Conservation (phyloP, 2,113 vertebrate species). For the Corythaeola cristata region DNA sequence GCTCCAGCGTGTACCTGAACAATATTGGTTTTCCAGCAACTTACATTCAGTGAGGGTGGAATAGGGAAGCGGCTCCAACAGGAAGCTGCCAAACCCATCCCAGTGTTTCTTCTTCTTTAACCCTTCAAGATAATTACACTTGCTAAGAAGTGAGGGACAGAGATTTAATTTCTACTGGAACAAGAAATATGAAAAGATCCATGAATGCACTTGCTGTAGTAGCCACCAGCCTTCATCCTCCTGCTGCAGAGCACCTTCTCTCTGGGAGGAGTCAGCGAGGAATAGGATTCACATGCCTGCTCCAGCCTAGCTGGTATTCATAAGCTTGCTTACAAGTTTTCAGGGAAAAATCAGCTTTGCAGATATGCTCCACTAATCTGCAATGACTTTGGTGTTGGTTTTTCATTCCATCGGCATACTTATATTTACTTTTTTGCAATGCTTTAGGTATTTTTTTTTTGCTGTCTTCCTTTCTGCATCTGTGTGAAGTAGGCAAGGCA, state of each 20-base stretch:
- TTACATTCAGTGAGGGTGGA: neutral
- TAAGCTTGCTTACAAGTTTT: neutral
- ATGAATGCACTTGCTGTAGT: neutral
- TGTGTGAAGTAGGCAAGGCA: constrained; percentile 23
- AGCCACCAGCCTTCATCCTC: neutral
- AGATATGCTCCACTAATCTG: neutral
- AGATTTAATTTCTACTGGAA: neutral
- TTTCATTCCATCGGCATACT: neutral
- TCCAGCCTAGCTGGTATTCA: neutral
- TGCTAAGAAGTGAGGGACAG: neutral
- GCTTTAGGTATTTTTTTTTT: neutral
- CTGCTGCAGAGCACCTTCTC: neutral
- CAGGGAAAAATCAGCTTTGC: neutral
- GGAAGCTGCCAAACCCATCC: neutral
- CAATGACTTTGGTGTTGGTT: neutral
- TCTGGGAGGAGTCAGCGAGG: neutral
- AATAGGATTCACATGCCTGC: neutral
- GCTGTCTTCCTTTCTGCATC: neutral
- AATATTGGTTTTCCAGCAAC: neutral
- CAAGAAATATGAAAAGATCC: neutral
- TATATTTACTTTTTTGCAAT: neutral
- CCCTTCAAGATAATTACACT: neutral
- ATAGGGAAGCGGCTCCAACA: neutral
- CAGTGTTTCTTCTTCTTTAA: neutral
- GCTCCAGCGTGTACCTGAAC: neutral